These are phyloP conservation scores for Diplosoma virens DNA, from an alignment of 23 tunicate genomes.

Conservation along the genomic window DNA sequence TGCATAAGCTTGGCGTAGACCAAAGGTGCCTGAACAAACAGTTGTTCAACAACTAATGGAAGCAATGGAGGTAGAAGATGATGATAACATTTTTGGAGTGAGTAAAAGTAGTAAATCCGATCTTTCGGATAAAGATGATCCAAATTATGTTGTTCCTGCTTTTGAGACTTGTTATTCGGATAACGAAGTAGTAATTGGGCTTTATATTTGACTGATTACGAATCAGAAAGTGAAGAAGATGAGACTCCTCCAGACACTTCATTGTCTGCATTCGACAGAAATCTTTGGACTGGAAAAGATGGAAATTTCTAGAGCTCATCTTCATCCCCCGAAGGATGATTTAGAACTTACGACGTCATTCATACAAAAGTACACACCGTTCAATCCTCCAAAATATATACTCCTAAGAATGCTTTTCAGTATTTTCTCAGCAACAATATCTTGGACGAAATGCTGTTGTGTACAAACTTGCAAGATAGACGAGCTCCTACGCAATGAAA, in stretches of 20 bases:
- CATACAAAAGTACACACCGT: background rate
- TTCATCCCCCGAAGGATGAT: background rate
- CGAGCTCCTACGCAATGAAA: background rate
- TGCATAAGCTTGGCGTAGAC: too few relatives aligned
- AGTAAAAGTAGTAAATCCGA: background rate
- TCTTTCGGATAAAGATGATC: background rate
- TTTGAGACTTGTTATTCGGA: background rate
- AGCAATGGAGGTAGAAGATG: background rate
- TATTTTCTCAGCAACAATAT: too few relatives aligned
- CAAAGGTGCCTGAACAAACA: background rate
- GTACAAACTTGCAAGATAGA: slow-evolving; percentile 3
- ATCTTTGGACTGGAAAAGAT: background rate
- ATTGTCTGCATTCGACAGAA: background rate
- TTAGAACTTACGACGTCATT: slow-evolving; percentile 12
- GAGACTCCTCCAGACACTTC: background rate
- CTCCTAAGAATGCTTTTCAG: background rate
- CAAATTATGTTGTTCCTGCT: background rate
- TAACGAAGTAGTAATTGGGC: background rate
- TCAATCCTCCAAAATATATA: background rate
- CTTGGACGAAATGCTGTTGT: background rate
- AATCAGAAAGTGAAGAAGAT: background rate
- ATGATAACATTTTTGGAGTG: background rate
- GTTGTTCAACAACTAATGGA: background rate
- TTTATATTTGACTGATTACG: background rate
- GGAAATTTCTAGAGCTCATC: background rate